Evolutionary conservation across 2,797 vertebrate species (phyloP), one percentile per base, ranked within the genome.

Genomic region (Myotis myotis): DNA sequence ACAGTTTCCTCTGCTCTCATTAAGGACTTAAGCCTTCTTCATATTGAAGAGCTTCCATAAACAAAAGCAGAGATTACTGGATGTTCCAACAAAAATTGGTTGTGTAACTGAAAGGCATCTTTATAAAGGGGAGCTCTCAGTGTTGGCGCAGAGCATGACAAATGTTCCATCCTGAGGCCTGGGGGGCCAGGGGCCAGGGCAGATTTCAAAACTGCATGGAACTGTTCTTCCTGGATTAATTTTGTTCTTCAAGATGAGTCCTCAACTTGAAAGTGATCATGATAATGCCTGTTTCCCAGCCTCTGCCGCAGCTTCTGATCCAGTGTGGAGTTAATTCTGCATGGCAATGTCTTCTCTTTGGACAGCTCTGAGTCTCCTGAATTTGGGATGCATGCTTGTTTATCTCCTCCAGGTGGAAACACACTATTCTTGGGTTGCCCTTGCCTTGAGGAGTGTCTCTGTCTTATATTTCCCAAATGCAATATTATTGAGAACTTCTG

Each of bases 11-110:
- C 95, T 75, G 94, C 93, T 96, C 93, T 94, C 68, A 62, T 96
- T 85, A 94, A 94, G 93, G 68, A 83, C 89, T 97, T 98, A 97
- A 98, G 94, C 66, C 96, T 97, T 97, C 96, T 91, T 97, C 96
- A 96, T 97, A 85, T 96, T 96, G 80, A 97, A 97, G 92, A 97
- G 84, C 22, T 95, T 98, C 87, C 78, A 83, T 97, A 98, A 98
- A 98, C 96, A 98, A 98, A 96, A 68, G 36, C 92, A 93, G 96
- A 97, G 95, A 96, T 97, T 96, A 94, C 91, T 97, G 95, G 70
- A 96, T 96, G 92, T 97, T 98, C 97, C 96, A 97, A 97, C 86
- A 96, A 96, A 96, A 97, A 88, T 41, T 95, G 86, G 96, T 97
- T 97, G 94, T 97, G 85, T 85, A 92, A 95, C 86, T 93, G 79